Evolutionary conservation across 2,888 invertebrate genomes (phyloP).

Genomic region (Bellardia pandia): DNA sequence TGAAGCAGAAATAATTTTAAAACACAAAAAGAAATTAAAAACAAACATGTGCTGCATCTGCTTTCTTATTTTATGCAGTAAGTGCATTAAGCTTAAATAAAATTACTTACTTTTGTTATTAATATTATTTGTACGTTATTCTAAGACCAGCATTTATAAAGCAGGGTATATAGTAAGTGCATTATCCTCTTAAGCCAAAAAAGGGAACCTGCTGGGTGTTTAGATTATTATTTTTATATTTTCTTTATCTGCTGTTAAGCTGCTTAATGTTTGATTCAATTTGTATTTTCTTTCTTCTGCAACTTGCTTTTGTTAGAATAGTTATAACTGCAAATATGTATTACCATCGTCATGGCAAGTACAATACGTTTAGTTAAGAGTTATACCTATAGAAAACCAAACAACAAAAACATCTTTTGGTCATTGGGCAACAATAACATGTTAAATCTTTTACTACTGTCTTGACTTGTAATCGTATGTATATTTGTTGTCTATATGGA

Average conservation of each 20-base stretch:
- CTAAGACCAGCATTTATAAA: background rate
- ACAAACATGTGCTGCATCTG: background rate
- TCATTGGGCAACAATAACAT: conserved; percentile 71
- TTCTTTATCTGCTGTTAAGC: background rate
- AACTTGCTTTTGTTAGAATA: conserved; percentile 22
- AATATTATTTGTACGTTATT: background rate
- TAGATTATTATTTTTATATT: conserved; percentile 64
- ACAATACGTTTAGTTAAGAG: conserved; percentile 37
- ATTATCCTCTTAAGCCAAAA: conserved; percentile 74
- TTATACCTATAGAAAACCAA: background rate
- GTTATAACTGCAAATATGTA: conserved; percentile 66
- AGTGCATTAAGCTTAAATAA: background rate
- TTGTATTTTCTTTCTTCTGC: conserved; percentile 23
- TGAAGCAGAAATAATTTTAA: too few species aligned
- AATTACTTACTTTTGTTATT: background rate
- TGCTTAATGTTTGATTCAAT: conserved; percentile 29
- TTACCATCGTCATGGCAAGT: conserved; percentile 24
- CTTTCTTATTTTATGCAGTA: too few species aligned
- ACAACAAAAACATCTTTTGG: conserved; percentile 44
- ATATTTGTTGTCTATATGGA: conserved; percentile 38
- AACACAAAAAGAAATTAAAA: background rate
- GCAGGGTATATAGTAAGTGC: conserved; percentile 14
- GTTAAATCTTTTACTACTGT: conserved; percentile 71
- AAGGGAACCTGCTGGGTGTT: conserved; percentile 78
- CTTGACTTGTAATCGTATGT: conserved; percentile 64